These are phyloP conservation scores for Anas bernieri DNA, from an alignment of 2,797 vertebrate species.

Conservation along the genomic window DNA sequence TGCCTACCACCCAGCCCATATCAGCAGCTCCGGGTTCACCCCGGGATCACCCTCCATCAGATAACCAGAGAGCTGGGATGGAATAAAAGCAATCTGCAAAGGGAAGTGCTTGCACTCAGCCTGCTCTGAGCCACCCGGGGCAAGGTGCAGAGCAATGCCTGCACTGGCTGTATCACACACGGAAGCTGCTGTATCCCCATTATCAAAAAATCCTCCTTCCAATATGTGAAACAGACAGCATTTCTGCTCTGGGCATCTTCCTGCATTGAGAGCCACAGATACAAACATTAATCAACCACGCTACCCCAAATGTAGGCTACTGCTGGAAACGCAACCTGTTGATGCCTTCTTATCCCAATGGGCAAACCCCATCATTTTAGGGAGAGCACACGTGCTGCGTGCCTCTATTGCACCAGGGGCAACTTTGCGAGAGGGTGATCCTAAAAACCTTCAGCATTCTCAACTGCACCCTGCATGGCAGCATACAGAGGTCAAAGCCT, in stretches of 20 bases:
- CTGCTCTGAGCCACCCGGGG: not conserved
- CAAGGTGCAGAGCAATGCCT: not conserved
- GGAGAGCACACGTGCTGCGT: fast-evolving
- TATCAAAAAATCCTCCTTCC: fast-evolving
- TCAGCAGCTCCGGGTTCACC: fast-evolving
- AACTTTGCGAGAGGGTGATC: not conserved
- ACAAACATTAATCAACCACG: fast-evolving
- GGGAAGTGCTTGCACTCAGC: not conserved
- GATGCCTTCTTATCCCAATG: not conserved
- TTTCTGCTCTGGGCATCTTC: too few relatives aligned
- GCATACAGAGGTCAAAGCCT: not conserved
- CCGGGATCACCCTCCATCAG: not conserved
- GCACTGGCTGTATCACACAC: not conserved
- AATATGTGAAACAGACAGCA: fast-evolving
- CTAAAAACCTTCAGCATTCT: not conserved
- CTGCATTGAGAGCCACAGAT: fast-evolving
- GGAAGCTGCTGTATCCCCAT: not conserved
- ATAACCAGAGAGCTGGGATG: not conserved
- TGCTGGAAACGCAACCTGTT: not conserved
- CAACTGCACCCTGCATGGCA: not conserved
- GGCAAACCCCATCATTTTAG: not conserved
- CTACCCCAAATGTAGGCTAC: fast-evolving
- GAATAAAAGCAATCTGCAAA: not conserved
- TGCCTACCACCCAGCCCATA: fast-evolving
- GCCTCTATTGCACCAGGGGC: fast-evolving